Base-by-base conservation (phyloP, 2,113 vertebrate species). In the Chlamydotis undulata region DNA sequence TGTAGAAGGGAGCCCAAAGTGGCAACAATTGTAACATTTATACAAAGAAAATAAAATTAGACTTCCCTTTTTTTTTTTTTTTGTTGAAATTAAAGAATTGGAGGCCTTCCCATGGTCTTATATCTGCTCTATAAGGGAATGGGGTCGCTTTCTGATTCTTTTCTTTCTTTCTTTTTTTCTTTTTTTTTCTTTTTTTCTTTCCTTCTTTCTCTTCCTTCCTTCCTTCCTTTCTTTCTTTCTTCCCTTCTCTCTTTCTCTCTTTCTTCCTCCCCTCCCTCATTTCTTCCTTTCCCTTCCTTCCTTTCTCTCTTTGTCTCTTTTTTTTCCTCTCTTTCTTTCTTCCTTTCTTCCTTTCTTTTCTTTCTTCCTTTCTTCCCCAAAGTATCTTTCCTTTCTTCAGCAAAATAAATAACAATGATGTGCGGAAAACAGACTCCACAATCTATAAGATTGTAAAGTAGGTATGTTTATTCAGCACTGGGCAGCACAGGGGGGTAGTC, bases 201-300 rank as follows among this genome's bases (percentile, higher is more conserved):
- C 14, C 8, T 59, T 11, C 17, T 18, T 59, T 23, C 35, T 55
- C 16, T 19, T 65, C 15, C 14, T 10, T 39, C 3, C 19, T 5
- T 19, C 19, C 4, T 11, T 39, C 6, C 12, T 31, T 23, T 10
- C 12, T 15, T 12, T 13, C 10, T 16, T 24, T 9, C 13, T 7
- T 29, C 8, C 12, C 15, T 19, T 4, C 22, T 3, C 4, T 33
- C 4, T 4, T 11, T 4, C 22, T 41, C 25, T 9, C 6, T 8
- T 22, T 4, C 22, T 26, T 57, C 3, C 6, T 23, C 14, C 4
- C 12, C 13, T 19, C 5, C 10, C 6, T 9, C 8, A 5, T 18
- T 19, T 37, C 19, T 9, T 9, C 29, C 29, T 19, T 8, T 5
- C 23, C 45, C 17, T 45, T 4, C 26, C 26, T 18, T 29, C 26